These are phyloP conservation scores for Metallyticus violacea DNA, from an alignment of 2,888 invertebrate species.

Conservation along the genomic window DNA sequence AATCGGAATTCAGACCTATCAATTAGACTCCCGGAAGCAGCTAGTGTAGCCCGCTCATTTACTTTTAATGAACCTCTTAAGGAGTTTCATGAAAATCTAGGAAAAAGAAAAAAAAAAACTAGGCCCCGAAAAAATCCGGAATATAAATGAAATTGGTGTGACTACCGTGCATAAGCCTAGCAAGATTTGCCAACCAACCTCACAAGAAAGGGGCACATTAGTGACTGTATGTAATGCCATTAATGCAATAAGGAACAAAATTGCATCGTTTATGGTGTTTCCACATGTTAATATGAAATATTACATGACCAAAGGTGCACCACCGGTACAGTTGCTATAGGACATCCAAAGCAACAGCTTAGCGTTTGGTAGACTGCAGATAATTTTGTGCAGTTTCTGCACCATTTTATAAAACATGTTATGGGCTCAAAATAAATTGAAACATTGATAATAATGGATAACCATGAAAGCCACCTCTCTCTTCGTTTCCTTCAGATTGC, in stretches of 20 bases:
- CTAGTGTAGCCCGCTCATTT: conserved; percentile 31
- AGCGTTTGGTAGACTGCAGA: conserved; percentile 31
- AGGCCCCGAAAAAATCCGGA: too few relatives aligned
- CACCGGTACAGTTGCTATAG: not conserved
- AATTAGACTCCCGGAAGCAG: conserved; percentile 33
- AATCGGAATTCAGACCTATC: conserved; percentile 32
- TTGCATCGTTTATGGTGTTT: conserved; percentile 35
- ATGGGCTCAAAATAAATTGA: conserved; percentile 29
- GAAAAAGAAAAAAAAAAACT: conserved; percentile 29
- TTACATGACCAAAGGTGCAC: not conserved
- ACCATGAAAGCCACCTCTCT: conserved; percentile 35
- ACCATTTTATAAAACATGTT: conserved; percentile 32
- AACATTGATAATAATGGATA: conserved; percentile 36
- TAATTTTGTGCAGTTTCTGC: conserved; percentile 35
- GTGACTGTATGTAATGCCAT: conserved; percentile 34
- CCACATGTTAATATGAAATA: conserved; percentile 12
- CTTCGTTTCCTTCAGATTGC: conserved; percentile 37
- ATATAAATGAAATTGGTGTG: too few relatives aligned
- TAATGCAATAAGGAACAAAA: conserved; percentile 31
- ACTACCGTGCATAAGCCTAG: too few relatives aligned
- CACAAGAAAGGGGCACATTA: conserved; percentile 37
- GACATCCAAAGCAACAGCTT: not conserved
- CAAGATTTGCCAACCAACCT: conserved; percentile 36
- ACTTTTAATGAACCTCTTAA: conserved; percentile 30
- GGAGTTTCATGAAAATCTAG: too few relatives aligned